phyloP scores from a whole-genome alignment of 2,797 vertebrate genomes.

The Myotis daubentonii region DNA sequence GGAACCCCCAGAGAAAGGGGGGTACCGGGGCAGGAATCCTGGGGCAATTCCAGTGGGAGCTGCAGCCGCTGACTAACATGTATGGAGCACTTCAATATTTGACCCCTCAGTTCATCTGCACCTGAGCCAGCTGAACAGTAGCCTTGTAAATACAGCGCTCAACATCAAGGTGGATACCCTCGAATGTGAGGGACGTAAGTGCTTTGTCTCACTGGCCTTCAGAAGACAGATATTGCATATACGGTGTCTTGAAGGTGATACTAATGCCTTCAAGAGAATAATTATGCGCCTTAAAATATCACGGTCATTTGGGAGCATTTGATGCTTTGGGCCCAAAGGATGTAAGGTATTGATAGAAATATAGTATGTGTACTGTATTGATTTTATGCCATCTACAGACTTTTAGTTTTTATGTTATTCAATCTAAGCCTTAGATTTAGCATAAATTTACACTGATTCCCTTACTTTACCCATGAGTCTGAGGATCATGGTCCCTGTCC shows the following conservation, averaged over 20 bases:
- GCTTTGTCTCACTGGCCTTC: background rate
- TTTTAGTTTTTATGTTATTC: background rate
- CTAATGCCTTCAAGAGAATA: constrained; percentile 14
- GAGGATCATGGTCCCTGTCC: background rate
- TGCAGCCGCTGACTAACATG: background rate
- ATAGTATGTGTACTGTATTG: background rate
- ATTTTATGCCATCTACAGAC: constrained; percentile 18
- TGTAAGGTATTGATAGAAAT: background rate
- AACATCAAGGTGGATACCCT: background rate
- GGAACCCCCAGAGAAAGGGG: constrained; percentile 1
- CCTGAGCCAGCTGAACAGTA: background rate
- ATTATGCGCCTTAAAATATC: constrained; percentile 33
- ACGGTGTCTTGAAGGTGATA: background rate
- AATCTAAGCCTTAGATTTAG: background rate
- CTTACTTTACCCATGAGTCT: background rate
- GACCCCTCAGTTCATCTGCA: background rate
- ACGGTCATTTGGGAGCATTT: background rate
- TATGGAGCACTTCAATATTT: background rate
- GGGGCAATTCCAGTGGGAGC: background rate
- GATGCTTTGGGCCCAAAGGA: background rate
- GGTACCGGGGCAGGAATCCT: accelerated
- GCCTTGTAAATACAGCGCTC: background rate
- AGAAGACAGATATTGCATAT: background rate
- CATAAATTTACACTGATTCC: background rate
- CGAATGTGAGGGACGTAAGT: background rate